These are phyloP conservation scores for Leptodactylus fuscus DNA, from an alignment of 2,113 vertebrate species.

Conservation along the genomic window DNA sequence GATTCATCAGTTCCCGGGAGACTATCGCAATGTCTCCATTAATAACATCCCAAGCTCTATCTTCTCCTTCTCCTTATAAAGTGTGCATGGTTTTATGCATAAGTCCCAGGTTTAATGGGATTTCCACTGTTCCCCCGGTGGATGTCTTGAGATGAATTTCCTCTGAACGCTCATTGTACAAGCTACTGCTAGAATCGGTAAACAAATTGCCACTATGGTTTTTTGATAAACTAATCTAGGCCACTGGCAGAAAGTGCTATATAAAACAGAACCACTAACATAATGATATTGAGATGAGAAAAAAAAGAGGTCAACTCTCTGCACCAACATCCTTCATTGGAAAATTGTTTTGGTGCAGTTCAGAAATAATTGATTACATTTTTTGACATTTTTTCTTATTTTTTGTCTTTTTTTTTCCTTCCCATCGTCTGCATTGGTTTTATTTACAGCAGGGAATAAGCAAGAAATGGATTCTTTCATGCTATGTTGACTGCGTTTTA, in stretches of 20 bases:
- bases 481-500: background rate
- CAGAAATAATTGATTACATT: background rate
- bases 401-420: background rate
- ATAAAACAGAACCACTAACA: fast-evolving
- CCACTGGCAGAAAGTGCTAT: background rate
- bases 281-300: fast-evolving
- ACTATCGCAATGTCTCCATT: slow-evolving; percentile 23
- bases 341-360: fast-evolving
- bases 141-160: slow-evolving; percentile 8
- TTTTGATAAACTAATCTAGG: slow-evolving; percentile 38
- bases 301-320: slow-evolving; percentile 22
- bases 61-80: slow-evolving; percentile 2
- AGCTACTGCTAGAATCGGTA: background rate
- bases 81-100: background rate
- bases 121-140: slow-evolving; percentile 26
- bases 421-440: fast-evolving
- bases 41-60: slow-evolving; percentile 30
- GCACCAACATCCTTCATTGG: background rate
- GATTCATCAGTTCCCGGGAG: slow-evolving; percentile 21
- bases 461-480: background rate
- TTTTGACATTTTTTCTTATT: background rate
- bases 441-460: background rate
- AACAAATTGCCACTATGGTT: background rate
- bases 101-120: background rate
- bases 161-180: background rate